Conservation (phyloP, 2,797 vertebrate genomes). For the Sphenopsis melanotis region DNA sequence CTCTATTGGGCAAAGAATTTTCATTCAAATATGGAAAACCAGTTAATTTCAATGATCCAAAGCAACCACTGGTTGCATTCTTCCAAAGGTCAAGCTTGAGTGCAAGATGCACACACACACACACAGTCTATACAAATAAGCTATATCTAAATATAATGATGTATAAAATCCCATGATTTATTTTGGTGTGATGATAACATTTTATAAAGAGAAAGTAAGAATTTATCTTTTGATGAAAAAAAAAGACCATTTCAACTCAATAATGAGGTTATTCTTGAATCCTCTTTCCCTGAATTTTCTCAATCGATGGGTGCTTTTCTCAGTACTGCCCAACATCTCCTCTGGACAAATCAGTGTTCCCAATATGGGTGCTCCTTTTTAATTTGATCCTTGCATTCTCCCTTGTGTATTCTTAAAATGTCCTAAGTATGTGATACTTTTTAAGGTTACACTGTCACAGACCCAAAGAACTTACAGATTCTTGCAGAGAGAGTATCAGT, state of each 20-base stretch:
- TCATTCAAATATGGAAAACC: background rate
- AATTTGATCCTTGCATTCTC: background rate
- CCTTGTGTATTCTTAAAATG: background rate
- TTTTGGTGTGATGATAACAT: background rate
- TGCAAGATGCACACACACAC: background rate
- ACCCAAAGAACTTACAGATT: background rate
- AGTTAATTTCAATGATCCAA: background rate
- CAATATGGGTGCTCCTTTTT: background rate
- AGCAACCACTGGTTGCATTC: background rate
- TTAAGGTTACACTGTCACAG: background rate
- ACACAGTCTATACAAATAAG: background rate
- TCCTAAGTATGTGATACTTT: background rate
- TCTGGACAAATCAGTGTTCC: background rate
- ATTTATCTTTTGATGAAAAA: background rate
- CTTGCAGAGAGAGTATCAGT: background rate
- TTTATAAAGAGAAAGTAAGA: background rate
- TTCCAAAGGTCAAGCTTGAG: background rate
- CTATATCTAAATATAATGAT: background rate
- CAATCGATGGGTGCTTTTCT: background rate
- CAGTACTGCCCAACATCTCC: background rate
- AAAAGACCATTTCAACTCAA: background rate
- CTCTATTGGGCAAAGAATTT: slow-evolving; percentile 36
- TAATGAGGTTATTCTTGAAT: background rate
- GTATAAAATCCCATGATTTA: background rate
- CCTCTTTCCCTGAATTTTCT: background rate